Evolutionary conservation across 2,797 vertebrate genomes (phyloP).

Genomic region (Takifugu rubripes): DNA sequence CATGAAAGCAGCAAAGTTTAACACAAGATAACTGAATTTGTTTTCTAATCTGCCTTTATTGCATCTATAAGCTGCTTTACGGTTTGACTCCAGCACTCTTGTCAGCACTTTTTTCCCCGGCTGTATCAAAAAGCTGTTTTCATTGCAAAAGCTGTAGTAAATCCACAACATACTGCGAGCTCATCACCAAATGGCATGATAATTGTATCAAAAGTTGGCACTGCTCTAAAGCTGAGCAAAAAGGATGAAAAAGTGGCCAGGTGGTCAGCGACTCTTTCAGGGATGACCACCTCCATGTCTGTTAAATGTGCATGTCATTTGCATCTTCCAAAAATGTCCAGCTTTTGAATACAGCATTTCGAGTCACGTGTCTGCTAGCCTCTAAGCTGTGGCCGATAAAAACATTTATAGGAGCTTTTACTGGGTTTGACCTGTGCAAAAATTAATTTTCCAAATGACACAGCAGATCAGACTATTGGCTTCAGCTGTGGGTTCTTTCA

Average conservation of each 20-base stretch:
- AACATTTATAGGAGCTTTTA: not conserved
- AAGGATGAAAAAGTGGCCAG: not conserved
- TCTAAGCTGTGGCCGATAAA: slow-evolving; percentile 24
- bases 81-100: not conserved
- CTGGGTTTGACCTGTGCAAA: slow-evolving; percentile 2
- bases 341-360: not conserved
- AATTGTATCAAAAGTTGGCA: not conserved
- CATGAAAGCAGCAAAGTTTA: not conserved
- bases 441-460: slow-evolving; percentile 46
- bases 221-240: not conserved
- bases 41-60: not conserved
- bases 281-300: not conserved
- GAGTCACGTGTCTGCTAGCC: not conserved
- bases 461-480: slow-evolving; percentile 11
- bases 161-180: not conserved
- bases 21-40: not conserved
- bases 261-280: not conserved
- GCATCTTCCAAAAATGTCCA: too few species aligned
- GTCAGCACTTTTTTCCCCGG: not conserved
- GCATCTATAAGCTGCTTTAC: not conserved
- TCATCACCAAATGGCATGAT: not conserved
- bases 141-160: not conserved
- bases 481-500: slow-evolving; percentile 15
- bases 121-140: not conserved
- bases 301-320: not conserved